Evolutionary conservation across 1,140 invertebrate species (phyloP).

Genomic region (Tetranychus cinnabarinus): DNA sequence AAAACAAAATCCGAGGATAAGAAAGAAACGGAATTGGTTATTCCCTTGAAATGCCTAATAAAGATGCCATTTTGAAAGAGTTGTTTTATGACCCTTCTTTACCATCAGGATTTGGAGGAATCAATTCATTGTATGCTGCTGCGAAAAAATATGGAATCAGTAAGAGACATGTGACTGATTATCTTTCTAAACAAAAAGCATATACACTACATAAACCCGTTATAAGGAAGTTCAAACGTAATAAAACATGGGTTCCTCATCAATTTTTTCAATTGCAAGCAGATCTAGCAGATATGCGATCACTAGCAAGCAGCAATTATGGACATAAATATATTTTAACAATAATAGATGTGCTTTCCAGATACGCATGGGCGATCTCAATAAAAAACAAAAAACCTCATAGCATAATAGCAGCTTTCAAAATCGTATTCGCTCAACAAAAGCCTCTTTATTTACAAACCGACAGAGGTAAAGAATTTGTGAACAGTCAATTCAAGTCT

Average conservation of each 20-base stretch:
- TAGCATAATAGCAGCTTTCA: slow-evolving; percentile 7
- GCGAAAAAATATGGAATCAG: background rate
- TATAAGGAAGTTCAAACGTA: background rate
- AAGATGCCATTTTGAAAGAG: background rate
- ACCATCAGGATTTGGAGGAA: background rate
- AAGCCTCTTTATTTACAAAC: slow-evolving; percentile 17
- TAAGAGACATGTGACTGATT: background rate
- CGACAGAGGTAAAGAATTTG: slow-evolving; percentile 7
- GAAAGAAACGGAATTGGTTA: background rate
- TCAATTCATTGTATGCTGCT: background rate
- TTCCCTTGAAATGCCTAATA: background rate
- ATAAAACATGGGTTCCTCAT: background rate
- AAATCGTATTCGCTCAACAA: background rate
- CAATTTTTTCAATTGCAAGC: slow-evolving; percentile 13
- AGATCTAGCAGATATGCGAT: slow-evolving; percentile 14
- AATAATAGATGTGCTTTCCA: slow-evolving; percentile 15
- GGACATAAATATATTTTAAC: slow-evolving; percentile 12
- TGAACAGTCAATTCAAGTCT: slow-evolving; percentile 13
- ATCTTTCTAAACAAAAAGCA: background rate
- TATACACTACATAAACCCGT: background rate
- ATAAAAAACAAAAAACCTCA: slow-evolving; percentile 11
- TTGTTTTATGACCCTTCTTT: background rate
- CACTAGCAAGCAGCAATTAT: background rate
- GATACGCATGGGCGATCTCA: slow-evolving; percentile 12
- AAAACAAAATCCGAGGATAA: too few relatives aligned